Base-by-base conservation (phyloP, 2,113 vertebrate species). In the Pleuronectes platessa region DNA sequence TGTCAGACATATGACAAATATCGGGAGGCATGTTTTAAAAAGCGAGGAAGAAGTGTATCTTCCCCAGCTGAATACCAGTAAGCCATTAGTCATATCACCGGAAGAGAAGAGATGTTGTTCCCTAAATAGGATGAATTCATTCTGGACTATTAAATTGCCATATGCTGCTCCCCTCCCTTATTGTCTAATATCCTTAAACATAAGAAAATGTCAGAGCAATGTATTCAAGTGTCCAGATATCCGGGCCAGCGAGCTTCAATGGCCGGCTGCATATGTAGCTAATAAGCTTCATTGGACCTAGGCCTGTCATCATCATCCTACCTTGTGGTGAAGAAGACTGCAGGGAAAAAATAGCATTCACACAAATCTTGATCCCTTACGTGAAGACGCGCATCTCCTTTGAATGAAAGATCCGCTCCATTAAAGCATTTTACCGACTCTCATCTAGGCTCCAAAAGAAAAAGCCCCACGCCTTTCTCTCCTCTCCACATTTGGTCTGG, bases 281-380 rank as follows among this genome's bases (percentile, higher is more conserved):
- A 31, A 49, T 14, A 23, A 49, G 58, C 61, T 64, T 31, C 47
- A 14, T 37, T 15, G 70, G 12, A 82, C 61, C 40, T 42, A 63
- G 87, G 89, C 89, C 89, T 63, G 68, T 68, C 74, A 75, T 65
- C 77, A 51, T 51, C 47, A 61, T 61, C 59, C 72, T 65, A 40
- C 53, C 51, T 53, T 55, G 14, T 65, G 23, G n/a, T 3, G 67
- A 76, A 35, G 14, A 65, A 80, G 45, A 84, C 42, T 24, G 60
- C 37, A 70, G 72, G 58, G 14, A 68, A 17, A 31, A 21, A 47
- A 49, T 0, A 40, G 8, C 24, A 40, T 69, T 49, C 55, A 71
- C 26, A n/a, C 15, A 72, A 21, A 69, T 45, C 31, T 26, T 71
- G n/a, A 63, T 42, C 20, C 59, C 24, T 67, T 42, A 14, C 13